A percentile compares a stretch with the other conserved stretches of the same genome.
Evolutionary conservation across 2,113 vertebrate genomes (phyloP).

Genomic region (Ageneiosus marmoratus): DNA sequence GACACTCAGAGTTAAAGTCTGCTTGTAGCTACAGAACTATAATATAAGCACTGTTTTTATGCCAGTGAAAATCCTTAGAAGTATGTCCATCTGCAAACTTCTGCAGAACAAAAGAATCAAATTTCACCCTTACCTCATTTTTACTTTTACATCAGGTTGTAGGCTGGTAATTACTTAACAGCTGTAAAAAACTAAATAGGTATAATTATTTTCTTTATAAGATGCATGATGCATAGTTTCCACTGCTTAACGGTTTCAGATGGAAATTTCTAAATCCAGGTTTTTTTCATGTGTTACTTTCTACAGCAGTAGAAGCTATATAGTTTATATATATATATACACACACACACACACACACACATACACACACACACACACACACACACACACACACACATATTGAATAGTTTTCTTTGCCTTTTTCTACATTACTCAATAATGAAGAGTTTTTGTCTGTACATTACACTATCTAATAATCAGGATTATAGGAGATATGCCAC

Average conservation of each 20-base stretch:
- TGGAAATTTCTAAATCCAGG: background rate
- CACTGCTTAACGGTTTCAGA: constrained; percentile 23
- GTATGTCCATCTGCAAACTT: constrained; percentile 16
- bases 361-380: background rate
- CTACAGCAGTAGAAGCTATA: background rate
- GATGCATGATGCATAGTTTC: constrained; percentile 38
- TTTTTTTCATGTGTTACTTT: background rate
- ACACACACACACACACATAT: background rate
- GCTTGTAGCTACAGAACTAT: too few relatives aligned
- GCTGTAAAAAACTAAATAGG: constrained; percentile 35
- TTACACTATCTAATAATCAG: background rate
- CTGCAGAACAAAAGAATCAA: constrained; percentile 32
- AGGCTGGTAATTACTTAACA: constrained; percentile 27
- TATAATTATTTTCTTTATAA: constrained; percentile 42
- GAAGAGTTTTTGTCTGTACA: background rate
- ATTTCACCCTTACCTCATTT: constrained; percentile 45
- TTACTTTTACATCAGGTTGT: background rate
- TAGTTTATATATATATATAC: background rate
- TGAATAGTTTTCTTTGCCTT: background rate
- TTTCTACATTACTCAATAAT: constrained; percentile 6
- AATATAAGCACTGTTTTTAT: too few relatives aligned
- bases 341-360: background rate
- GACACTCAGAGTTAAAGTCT: constrained; percentile 2
- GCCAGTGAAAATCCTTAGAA: constrained; percentile 7
- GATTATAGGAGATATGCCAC: background rate